Evolutionary conservation across 2,797 vertebrate species (phyloP).

Genomic region (Tachyglossus aculeatus): DNA sequence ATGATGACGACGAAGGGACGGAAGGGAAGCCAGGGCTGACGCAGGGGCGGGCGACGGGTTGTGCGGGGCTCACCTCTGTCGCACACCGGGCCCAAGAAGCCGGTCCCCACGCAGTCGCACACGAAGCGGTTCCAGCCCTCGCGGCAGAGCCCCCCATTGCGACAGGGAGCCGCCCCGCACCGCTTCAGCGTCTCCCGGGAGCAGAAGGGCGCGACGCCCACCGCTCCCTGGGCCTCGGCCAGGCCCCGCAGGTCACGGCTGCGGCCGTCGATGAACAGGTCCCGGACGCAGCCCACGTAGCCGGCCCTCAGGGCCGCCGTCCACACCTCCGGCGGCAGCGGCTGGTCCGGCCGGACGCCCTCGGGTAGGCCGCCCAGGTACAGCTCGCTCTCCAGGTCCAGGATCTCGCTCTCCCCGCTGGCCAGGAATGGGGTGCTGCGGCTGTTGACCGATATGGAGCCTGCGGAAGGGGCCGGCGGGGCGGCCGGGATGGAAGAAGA

Average conservation of each 20-base stretch:
- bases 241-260: slow-evolving; percentile 87
- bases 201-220: slow-evolving; percentile 85
- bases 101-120: slow-evolving; percentile 89
- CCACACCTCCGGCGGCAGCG: slow-evolving; percentile 91
- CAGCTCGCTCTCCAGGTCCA: slow-evolving; percentile 91
- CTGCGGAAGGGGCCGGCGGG: slow-evolving; percentile 25
- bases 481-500: neutral
- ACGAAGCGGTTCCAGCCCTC: slow-evolving; percentile 96
- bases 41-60: neutral
- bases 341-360: slow-evolving; percentile 76
- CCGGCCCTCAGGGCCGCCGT: slow-evolving; percentile 85
- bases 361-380: slow-evolving; percentile 92
- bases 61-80: slow-evolving; percentile 80
- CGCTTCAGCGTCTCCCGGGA: slow-evolving; percentile 85
- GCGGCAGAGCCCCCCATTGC: slow-evolving; percentile 83
- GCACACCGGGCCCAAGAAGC: slow-evolving; percentile 86
- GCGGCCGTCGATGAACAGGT: slow-evolving; percentile 91
- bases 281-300: slow-evolving; percentile 91
- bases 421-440: slow-evolving; percentile 87
- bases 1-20: neutral
- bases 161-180: slow-evolving; percentile 84
- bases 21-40: neutral
- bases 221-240: slow-evolving; percentile 81
- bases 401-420: slow-evolving; percentile 90
- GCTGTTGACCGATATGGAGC: slow-evolving; percentile 90